These are phyloP conservation scores for Andrena hattorfiana DNA, from an alignment of 2,888 invertebrate genomes.

Conservation along the genomic window DNA sequence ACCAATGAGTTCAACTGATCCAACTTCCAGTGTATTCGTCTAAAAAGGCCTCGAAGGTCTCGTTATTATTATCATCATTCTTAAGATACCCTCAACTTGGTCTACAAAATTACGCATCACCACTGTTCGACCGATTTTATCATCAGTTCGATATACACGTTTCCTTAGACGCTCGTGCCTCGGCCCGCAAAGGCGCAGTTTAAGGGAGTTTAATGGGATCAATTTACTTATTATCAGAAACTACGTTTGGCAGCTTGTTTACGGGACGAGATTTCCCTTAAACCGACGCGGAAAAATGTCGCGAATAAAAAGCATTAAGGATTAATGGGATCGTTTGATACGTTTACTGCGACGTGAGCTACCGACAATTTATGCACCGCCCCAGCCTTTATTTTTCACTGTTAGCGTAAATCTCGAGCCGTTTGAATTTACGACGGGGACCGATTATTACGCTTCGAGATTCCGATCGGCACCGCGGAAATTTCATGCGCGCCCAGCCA, in stretches of 20 bases:
- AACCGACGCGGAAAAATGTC: constrained; percentile 36
- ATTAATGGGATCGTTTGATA: constrained; percentile 43
- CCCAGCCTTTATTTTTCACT: constrained; percentile 30
- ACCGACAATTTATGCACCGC: constrained; percentile 33
- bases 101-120: not conserved
- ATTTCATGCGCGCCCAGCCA: not conserved
- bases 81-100: not conserved
- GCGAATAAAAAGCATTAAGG: constrained; percentile 37
- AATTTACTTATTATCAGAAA: constrained; percentile 41
- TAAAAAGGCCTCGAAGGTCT: too few species aligned
- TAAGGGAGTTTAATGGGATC: constrained; percentile 49
- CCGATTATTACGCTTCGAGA: constrained; percentile 19
- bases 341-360: constrained; percentile 32
- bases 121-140: constrained; percentile 6
- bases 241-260: constrained; percentile 29
- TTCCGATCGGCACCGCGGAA: not conserved
- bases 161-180: constrained; percentile 34
- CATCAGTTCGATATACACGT: constrained; percentile 32
- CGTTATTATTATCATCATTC: too few species aligned
- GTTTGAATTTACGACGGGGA: constrained; percentile 10
- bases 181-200: constrained; percentile 32
- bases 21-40: too few species aligned
- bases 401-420: constrained; percentile 28
- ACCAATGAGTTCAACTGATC: too few species aligned
- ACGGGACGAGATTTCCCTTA: constrained; percentile 34